Evolutionary conservation across 1,140 invertebrate species (phyloP), one percentile per base, ranked within the genome.

Genomic region (Stenopsyche tienmushanensis): DNA sequence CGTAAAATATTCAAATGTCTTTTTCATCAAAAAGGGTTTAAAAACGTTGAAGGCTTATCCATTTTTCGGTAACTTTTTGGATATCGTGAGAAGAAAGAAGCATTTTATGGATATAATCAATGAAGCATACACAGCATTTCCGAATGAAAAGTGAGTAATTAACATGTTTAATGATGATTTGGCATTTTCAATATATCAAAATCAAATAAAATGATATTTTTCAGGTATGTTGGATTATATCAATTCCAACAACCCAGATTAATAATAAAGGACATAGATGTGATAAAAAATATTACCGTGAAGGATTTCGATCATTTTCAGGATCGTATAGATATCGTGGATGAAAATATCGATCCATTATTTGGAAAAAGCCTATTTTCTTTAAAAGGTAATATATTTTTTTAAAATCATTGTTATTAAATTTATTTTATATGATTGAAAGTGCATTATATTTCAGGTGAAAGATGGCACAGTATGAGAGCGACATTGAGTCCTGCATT

Each of bases 261-360:
- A 1, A 62, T 88, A 8, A 64, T 89, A 0, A 79, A 80, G 26
- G 86, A 88, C 73, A 80, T 82, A 0, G 84, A 88, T 23, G 15
- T 87, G 5, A 82, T 88, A 1, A 86, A 83, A 67, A 73, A 77
- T 26, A 78, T 89, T 1, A 77, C 79, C 0, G 76, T 89, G 0
- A 88, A 87, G 71, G 83, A 87, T 60, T 89, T 89, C 66, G 84
- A 88, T 2, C 72, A 85, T 70, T 90, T 89, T 62, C 72, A 78
- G 0, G 82, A 89, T 69, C 84, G 86, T 62, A 73, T 74, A 8
- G 60, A 69, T 0, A 77, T 85, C 42, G 67, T 83, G 1, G 70
- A 71, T 8, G 73, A 75, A 21, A 73, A 82, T 0, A 45, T 71
- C 1, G 85, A 86, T 62, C 82, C 83, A 0, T 60, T 88, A 0